Conservation (phyloP, 1,140 invertebrate genomes). For the Wiebesia pumilae region DNA sequence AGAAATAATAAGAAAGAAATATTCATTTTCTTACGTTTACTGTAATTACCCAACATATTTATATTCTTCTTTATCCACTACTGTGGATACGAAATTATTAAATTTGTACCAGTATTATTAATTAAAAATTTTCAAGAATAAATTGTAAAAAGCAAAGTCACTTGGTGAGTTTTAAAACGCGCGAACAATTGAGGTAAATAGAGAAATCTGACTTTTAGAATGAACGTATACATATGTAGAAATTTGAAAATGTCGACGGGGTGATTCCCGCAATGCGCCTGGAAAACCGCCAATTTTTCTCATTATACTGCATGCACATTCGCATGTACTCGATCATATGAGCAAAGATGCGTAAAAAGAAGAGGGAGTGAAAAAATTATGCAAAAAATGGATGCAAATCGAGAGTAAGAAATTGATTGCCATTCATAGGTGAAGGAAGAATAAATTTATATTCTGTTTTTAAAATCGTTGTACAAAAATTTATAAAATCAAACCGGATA, state of each 20-base stretch:
- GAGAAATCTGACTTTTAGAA: background rate
- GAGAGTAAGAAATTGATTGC: background rate
- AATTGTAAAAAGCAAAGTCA: background rate
- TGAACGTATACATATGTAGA: background rate
- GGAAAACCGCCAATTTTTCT: constrained; percentile 61
- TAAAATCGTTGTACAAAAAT: no score
- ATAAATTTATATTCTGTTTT: no score
- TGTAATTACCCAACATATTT: no score
- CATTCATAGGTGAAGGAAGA: no score
- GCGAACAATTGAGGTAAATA: background rate
- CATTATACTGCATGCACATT: background rate
- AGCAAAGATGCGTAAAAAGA: background rate
- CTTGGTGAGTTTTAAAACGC: background rate
- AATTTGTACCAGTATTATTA: background rate
- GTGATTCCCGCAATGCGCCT: constrained; percentile 67
- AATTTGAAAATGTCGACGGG: constrained; percentile 6
- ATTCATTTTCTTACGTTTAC: no score
- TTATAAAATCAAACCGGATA: no score
- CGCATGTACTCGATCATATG: no score
- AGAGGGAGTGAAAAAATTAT: no score
- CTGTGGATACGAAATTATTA: no score
- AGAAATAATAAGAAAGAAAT: no score
- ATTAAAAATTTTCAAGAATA: background rate
- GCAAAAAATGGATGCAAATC: background rate
- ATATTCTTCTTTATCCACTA: no score